Base-by-base conservation (phyloP, 2,888 invertebrate genomes). In the Drosophila barbarae region DNA sequence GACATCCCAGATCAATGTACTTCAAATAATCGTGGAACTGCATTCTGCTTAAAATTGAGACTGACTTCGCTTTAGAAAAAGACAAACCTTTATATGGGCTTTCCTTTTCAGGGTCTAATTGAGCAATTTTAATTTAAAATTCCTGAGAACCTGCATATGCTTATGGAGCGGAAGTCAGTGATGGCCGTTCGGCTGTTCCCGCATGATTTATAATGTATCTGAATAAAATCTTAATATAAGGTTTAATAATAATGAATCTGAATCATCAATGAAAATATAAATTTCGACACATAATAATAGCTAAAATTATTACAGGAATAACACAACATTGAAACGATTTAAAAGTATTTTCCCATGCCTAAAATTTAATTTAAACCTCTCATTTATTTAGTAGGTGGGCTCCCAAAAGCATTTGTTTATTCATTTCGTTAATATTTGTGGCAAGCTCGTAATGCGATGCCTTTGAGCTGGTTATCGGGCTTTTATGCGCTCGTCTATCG, bases 361-460 rank as follows among this genome's bases (percentile, higher is more conserved):
- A 18, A 21, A 39, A 21, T 1, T 1, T 4, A 8, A 13, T 13
- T 21, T 12, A 13, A 39, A 3, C 3, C 2, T 3, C 3, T 18
- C 5, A 10, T 35, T 2, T 12, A 46, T 12, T 21, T n/a, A n/a
- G 30, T 10, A 28, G 28, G 18, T 30, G 18, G 13, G 5, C 3
- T 13, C 1, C 28, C 44, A 56, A n/a, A 15, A 56, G 26, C 18
- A 63, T 47, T 76, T 72, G 70, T 67, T 67, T 77, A 67, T 73
- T 74, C 66, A 63, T 72, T 72, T 47, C 10, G 21, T 54, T 73
- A 77, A 69, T 70, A 72, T 79, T 73, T 77, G 57, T 84, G 77
- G 71, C 73, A 73, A 74, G 70, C 74, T 81, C 76, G 74, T 84
- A 70, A 81, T 73, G 79, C 28, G 73, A 81, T 84, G 79, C 66